Evolutionary conservation across 1,140 invertebrate genomes (phyloP), one percentile per base, ranked within the genome.

Genomic region (Diachasmimorpha longicaudata): DNA sequence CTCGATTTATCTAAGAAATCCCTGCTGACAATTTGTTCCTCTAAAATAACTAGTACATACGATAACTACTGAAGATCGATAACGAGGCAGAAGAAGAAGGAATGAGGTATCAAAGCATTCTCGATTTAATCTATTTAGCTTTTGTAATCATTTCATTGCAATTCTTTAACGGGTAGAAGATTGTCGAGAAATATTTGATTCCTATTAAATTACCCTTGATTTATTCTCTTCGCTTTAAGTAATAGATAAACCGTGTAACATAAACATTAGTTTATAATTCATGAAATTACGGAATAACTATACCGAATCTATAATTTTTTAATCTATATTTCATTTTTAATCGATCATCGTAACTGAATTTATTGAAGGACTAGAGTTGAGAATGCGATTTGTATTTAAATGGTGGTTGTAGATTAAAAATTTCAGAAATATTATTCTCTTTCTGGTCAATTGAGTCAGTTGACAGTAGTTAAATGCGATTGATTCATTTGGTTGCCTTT

Each of bases 141-240:
- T 25, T 14, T 36, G 14, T 58, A 36, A 55, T 72, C n/a, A n/a
- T 37, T 37, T 55, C 16, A 72, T 11, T 25, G 37, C 42, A 36
- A 71, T 74, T 48, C 16, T n/a, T 31, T 31, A 31, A 31, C 21
- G 68, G 19, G 70, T 52, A 58, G 66, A 75, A 75, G 77, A 78
- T 75, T 78, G 76, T 78, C 73, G 48, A 74, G 67, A 75, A 72
- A 73, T 72, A 69, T 75, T 75, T 63, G 73, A 72, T 75, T 67
- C 70, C 70, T 52, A 52, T n/a, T 8, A 52, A 52, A 19, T 52
- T 52, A 52, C 48, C 48, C 16, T 16, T 19, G 48, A 19, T 16
- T 19, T 42, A 4, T 42, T 52, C 19, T 52, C 14, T 52, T 46
- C 48, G 1, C 48, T 52, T 52, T n/a, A 52, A 19, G n/a, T 2